Conservation (phyloP, 2,797 vertebrate genomes). For the Molossus alvarezi region DNA sequence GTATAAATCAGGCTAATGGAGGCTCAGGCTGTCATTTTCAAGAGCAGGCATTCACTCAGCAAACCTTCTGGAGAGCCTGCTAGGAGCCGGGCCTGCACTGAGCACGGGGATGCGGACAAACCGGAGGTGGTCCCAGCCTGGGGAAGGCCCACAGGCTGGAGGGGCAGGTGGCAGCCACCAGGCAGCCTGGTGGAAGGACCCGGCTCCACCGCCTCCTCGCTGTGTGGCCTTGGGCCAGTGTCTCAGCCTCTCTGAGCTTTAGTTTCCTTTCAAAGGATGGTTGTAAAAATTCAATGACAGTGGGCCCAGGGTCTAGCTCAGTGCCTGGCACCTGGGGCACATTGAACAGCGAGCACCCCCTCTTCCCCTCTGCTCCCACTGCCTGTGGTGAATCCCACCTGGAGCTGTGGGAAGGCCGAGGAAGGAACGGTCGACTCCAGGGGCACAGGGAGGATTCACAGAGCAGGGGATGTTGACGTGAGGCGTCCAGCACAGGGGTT, state of each 20-base stretch:
- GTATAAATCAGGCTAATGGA: constrained; percentile 77
- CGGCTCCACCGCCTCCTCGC: neutral
- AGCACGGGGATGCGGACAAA: neutral
- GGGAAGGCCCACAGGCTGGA: rapidly evolving
- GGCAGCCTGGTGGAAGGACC: neutral
- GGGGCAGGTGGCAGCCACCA: no score
- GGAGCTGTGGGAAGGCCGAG: neutral
- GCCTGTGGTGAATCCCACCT: neutral
- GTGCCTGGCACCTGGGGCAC: neutral
- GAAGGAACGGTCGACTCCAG: neutral
- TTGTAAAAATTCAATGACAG: neutral
- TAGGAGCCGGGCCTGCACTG: neutral
- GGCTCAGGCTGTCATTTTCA: constrained; percentile 38
- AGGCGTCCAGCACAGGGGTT: neutral
- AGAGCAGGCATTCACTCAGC: constrained; percentile 44
- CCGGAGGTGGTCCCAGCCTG: neutral
- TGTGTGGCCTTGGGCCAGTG: neutral
- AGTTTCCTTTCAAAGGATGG: neutral
- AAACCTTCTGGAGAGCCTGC: neutral
- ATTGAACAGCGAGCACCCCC: neutral
- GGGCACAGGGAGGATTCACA: neutral
- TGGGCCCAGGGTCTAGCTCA: no score
- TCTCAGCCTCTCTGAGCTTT: constrained; percentile 16
- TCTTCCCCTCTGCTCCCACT: neutral
- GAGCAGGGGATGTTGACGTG: neutral